Evolutionary conservation across 1,140 invertebrate species (phyloP), one percentile per base, ranked within the genome.

Genomic region (Drosophila pachea): DNA sequence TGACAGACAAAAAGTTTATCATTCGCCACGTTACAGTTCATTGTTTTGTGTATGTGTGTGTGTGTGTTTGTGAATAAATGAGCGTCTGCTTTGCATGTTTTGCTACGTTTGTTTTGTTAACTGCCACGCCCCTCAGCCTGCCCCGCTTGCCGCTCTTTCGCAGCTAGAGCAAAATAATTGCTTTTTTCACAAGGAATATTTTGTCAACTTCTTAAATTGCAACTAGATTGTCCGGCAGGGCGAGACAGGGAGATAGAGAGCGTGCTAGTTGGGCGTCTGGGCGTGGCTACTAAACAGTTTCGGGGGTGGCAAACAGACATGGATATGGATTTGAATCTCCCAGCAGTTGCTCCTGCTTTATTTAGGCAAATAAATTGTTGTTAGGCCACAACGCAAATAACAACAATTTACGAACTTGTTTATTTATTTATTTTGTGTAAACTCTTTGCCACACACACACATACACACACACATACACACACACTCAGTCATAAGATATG

Each of bases 1-100:
- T 76, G 75, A 78, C 71, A 83, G 74, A 75, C 74, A 71, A 83
- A 78, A 83, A 84, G 78, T 83, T 83, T 83, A 83, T 83, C 79
- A 83, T 84, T 84, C 77, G 72, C 79, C 79, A 83, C 68, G 72
- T 75, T 69, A 61, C 61, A 83, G 72, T 83, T 83, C 73, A 84
- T 83, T 83, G 68, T 84, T 74, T 78, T 75, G 38, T 45, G 29
- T 53, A 36, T 45, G 40, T 56, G 29, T 38, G 12, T 70, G 64
- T 73, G 60, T 73, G 63, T 58, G 22, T 11, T 7, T 62, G 36
- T 54, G 31, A 56, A 45, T 56, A 32, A 56, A 56, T 56, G 31
- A 33, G 32, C 48, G 62, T 71, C 62, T 81, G 78, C 65, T 81
- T 68, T 82, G 78, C 78, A 81, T 81, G 70, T 81, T 74, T 74